Conservation (phyloP, 1,140 invertebrate genomes). For the Anoplophora glabripennis region DNA sequence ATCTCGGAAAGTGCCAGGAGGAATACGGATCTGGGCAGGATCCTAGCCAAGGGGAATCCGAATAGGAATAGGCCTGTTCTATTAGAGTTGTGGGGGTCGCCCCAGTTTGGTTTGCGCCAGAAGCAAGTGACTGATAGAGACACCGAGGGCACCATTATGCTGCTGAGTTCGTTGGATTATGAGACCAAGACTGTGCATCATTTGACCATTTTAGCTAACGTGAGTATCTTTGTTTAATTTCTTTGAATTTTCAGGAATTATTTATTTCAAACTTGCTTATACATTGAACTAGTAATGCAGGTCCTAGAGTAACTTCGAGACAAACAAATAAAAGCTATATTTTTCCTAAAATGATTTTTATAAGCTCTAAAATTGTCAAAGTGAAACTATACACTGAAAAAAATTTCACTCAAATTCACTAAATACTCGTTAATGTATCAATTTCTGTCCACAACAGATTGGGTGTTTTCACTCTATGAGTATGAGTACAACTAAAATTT, state of each 20-base stretch:
- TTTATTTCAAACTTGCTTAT: not conserved
- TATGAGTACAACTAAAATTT: too few species aligned
- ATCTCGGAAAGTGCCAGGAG: conserved; percentile 74
- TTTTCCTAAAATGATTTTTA: not conserved
- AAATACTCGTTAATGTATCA: too few species aligned
- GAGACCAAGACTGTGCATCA: conserved; percentile 82
- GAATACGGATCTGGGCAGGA: conserved; percentile 75
- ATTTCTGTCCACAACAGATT: too few species aligned
- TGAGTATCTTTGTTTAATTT: conserved; percentile 52
- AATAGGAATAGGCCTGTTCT: conserved; percentile 71
- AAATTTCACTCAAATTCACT: too few species aligned
- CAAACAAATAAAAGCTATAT: too few species aligned
- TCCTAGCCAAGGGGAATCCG: conserved; percentile 75
- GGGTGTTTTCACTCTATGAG: too few species aligned
- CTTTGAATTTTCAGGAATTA: not conserved
- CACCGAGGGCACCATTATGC: conserved; percentile 71
- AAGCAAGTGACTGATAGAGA: conserved; percentile 68
- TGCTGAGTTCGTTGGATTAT: conserved; percentile 76
- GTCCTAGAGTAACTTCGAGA: too few species aligned
- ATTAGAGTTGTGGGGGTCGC: conserved; percentile 72
- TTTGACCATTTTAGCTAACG: conserved; percentile 75
- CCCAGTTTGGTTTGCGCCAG: conserved; percentile 73
- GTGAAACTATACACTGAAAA: too few species aligned
- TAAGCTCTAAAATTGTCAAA: not conserved
- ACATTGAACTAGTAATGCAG: too few species aligned